Evolutionary conservation across 2,113 vertebrate species (phyloP).

Genomic region (Halichoeres trimaculatus): DNA sequence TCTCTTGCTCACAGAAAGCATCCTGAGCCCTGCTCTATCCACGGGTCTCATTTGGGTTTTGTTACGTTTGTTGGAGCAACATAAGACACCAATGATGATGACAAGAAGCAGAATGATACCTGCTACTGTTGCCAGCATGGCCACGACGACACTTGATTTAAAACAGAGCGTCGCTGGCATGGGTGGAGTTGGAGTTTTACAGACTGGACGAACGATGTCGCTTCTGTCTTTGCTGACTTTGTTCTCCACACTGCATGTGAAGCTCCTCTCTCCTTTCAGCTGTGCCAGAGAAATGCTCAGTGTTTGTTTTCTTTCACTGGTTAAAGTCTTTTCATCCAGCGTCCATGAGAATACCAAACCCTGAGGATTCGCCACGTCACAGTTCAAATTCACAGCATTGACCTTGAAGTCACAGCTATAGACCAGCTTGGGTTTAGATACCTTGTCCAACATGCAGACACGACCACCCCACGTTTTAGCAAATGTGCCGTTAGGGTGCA

Average conservation of each 20-base stretch:
- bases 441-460: constrained; percentile 63
- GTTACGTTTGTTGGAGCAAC: constrained; percentile 12
- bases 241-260: constrained; percentile 60
- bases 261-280: constrained; percentile 29
- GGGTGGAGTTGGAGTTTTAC: constrained; percentile 19
- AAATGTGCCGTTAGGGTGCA: not conserved
- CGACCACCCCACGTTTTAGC: constrained; percentile 4
- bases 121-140: constrained; percentile 41
- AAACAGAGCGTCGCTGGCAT: constrained; percentile 39
- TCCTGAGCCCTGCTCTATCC: constrained; percentile 17
- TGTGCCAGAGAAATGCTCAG: constrained; percentile 50
- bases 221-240: constrained; percentile 56
- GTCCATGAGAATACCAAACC: constrained; percentile 62
- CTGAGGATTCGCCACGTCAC: constrained; percentile 33
- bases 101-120: constrained; percentile 60
- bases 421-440: constrained; percentile 57
- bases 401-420: constrained; percentile 56
- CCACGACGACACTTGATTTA: constrained; percentile 4
- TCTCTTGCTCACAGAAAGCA: constrained; percentile 30
- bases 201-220: constrained; percentile 39
- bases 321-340: constrained; percentile 31
- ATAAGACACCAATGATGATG: constrained; percentile 23
- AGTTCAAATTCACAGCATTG: constrained; percentile 44
- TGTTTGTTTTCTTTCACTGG: constrained; percentile 40
- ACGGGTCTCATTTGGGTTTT: not conserved